Percentiles rank a stretch among this genome's conserved stretches.
Conservation (phyloP, 2,888 invertebrate genomes). For the Adineta ricciae region DNA sequence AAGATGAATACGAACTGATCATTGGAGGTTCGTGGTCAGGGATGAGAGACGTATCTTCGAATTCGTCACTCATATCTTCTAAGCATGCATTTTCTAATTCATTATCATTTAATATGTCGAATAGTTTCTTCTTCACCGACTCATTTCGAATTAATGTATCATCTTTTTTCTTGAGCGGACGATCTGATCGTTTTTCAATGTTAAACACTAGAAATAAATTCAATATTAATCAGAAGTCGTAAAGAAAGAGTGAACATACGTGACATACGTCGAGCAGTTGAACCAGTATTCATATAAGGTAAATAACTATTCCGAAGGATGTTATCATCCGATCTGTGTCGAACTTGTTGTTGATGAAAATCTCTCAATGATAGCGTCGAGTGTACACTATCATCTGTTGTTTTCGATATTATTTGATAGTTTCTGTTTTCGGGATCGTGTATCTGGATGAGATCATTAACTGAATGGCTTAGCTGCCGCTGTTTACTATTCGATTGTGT, state of each 20-base stretch:
- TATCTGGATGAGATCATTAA: neutral
- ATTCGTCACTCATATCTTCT: constrained; percentile 6
- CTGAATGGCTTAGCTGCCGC: neutral
- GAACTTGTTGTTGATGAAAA: neutral
- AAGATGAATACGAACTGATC: neutral
- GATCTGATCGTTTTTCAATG: neutral
- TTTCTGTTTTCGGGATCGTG: neutral
- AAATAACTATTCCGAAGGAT: neutral
- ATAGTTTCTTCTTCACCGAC: neutral
- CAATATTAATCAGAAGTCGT: neutral
- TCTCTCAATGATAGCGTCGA: neutral
- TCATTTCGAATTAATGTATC: neutral
- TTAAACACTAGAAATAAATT: neutral
- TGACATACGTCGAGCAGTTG: neutral
- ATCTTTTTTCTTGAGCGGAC: neutral
- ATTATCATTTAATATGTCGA: constrained; percentile 19
- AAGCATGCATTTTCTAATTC: constrained; percentile 19
- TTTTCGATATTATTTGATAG: neutral
- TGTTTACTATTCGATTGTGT: neutral
- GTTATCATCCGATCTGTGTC: neutral
- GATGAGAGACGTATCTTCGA: neutral
- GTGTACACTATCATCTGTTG: neutral
- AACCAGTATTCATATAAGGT: neutral
- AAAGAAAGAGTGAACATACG: neutral
- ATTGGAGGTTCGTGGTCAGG: neutral